A percentile compares a stretch with the other conserved stretches of the same genome.
Evolutionary conservation across 2,797 vertebrate genomes (phyloP).

Genomic region (Coracias cyanogaster): DNA sequence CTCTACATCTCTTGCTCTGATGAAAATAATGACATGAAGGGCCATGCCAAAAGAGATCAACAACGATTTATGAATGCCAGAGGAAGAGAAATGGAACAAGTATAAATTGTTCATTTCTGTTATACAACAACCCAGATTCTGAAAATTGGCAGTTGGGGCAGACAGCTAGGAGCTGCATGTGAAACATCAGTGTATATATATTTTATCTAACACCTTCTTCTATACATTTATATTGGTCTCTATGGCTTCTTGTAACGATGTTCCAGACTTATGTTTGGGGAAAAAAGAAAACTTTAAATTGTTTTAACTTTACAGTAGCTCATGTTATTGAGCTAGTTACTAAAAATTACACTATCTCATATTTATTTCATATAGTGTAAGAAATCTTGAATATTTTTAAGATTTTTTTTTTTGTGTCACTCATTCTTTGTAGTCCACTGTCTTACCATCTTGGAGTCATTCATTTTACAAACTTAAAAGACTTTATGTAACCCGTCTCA

Average conservation of each 20-base stretch:
- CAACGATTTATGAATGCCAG: neutral
- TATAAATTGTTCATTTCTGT: neutral
- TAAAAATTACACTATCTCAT: neutral
- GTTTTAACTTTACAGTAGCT: neutral
- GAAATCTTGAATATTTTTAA: neutral
- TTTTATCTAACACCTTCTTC: neutral
- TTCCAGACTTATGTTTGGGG: neutral
- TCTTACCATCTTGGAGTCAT: neutral
- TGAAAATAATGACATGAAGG: neutral
- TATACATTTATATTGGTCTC: neutral
- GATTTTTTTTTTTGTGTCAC: neutral
- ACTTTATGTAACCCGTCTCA: neutral
- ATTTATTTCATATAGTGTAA: neutral
- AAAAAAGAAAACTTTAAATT: neutral
- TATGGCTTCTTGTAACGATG: neutral
- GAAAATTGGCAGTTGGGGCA: neutral
- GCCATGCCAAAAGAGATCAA: neutral
- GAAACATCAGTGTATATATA: neutral
- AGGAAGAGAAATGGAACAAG: neutral
- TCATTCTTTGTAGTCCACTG: neutral
- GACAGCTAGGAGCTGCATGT: neutral
- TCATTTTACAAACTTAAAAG: neutral
- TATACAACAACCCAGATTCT: neutral
- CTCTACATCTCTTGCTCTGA: neutral
- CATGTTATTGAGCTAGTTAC: neutral